phyloP scores from a whole-genome alignment of 2,888 invertebrate species.

The Lapara coniferarum region DNA sequence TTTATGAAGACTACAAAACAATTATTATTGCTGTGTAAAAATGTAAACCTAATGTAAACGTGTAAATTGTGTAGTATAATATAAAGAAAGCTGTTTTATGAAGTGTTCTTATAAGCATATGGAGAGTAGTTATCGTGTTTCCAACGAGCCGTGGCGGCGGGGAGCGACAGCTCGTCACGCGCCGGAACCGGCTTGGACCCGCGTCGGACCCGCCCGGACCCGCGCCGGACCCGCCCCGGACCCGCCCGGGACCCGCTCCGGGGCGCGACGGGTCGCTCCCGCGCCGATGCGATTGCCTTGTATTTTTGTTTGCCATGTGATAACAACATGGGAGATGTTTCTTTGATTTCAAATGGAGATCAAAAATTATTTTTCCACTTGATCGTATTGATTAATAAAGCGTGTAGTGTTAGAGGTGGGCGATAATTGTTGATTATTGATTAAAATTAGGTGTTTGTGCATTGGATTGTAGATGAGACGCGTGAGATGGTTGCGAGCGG shows the following conservation, averaged over 20 bases:
- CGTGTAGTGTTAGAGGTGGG: conserved; percentile 80
- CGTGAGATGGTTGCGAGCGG: conserved; percentile 35
- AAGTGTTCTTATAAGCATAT: conserved; percentile 82
- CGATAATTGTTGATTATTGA: conserved; percentile 84
- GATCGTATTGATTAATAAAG: conserved; percentile 73
- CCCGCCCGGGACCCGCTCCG: neutral
- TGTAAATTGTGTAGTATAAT: conserved; percentile 83
- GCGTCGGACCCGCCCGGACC: neutral
- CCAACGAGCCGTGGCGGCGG: conserved; percentile 46
- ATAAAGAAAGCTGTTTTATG: conserved; percentile 78
- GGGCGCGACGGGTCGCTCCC: conserved; percentile 40
- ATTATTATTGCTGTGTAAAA: conserved; percentile 83
- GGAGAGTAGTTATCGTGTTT: conserved; percentile 64
- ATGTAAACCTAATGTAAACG: conserved; percentile 80
- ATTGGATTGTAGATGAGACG: conserved; percentile 67
- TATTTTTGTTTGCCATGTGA: conserved; percentile 72
- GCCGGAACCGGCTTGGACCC: conserved; percentile 16
- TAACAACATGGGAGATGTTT: conserved; percentile 69
- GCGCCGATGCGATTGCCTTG: conserved; percentile 60
- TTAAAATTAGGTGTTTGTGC: conserved; percentile 81
- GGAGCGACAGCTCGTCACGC: conserved; percentile 35
- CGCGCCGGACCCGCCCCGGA: neutral
- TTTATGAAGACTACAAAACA: conserved; percentile 79
- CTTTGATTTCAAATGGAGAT: conserved; percentile 77
- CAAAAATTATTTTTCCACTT: conserved; percentile 83